These are phyloP conservation scores for Hypomecis atomaria DNA, from an alignment of 2,888 invertebrate genomes.

Conservation along the genomic window DNA sequence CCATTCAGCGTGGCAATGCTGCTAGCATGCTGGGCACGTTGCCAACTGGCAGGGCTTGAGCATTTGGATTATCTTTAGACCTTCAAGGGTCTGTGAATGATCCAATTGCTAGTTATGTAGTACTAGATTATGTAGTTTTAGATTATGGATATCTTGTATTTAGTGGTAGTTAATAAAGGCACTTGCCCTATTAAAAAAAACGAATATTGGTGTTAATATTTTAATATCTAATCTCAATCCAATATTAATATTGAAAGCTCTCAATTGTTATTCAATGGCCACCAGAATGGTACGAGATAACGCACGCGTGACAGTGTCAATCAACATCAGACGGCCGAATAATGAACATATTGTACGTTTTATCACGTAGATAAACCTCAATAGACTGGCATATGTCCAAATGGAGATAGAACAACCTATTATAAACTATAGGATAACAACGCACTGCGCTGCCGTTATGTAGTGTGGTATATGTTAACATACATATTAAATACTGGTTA, in stretches of 20 bases:
- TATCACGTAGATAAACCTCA: conserved; percentile 38
- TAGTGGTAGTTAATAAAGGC: too few relatives aligned
- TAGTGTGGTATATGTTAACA: conserved; percentile 9
- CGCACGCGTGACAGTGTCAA: conserved; percentile 22
- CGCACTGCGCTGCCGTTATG: too few relatives aligned
- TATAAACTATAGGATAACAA: conserved; percentile 7
- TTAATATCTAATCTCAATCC: not conserved
- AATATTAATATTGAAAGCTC: not conserved
- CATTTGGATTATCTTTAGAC: too few relatives aligned
- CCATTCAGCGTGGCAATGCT: too few relatives aligned
- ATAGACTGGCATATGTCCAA: conserved; percentile 52
- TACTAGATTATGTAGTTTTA: too few relatives aligned
- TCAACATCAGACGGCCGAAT: conserved; percentile 29
- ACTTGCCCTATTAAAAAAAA: too few relatives aligned
- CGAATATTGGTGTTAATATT: too few relatives aligned
- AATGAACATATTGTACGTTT: conserved; percentile 35
- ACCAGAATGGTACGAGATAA: conserved; percentile 15
- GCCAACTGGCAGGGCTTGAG: too few relatives aligned
- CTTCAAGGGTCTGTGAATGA: too few relatives aligned
- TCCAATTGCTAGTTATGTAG: too few relatives aligned
- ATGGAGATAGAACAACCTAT: conserved; percentile 30
- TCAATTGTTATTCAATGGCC: conserved; percentile 15
- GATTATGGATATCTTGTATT: too few relatives aligned
- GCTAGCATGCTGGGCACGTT: too few relatives aligned
- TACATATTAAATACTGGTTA: not conserved